Evolutionary conservation across 1,140 invertebrate species (phyloP).

Genomic region (Leptopilina boulardi): DNA sequence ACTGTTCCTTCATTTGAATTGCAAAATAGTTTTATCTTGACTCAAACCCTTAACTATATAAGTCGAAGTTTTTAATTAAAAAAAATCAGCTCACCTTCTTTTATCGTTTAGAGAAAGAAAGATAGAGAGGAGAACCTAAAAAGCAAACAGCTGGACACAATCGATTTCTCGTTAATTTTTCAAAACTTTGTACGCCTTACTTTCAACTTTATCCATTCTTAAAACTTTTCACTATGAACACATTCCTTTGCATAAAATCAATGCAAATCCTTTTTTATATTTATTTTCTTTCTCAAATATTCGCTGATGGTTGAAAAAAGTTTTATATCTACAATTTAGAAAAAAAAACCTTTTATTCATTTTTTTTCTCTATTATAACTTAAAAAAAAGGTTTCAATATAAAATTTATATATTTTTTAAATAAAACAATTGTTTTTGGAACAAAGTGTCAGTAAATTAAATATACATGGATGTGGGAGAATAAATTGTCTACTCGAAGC

Average conservation of each 20-base stretch:
- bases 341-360: too few relatives aligned
- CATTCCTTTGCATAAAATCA: background rate
- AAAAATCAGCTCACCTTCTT: conserved; percentile 13
- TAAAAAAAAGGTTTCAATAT: too few relatives aligned
- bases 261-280: background rate
- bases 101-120: background rate
- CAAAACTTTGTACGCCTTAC: conserved; percentile 1
- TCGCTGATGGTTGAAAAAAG: background rate
- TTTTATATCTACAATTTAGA: too few relatives aligned
- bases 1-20: conserved; percentile 9
- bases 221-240: conserved; percentile 10
- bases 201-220: background rate
- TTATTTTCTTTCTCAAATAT: background rate
- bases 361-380: too few relatives aligned
- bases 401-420: too few relatives aligned
- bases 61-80: background rate
- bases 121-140: background rate
- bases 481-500: too few relatives aligned
- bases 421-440: too few relatives aligned
- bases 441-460: too few relatives aligned
- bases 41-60: background rate
- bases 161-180: conserved; percentile 17
- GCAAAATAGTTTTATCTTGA: background rate
- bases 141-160: conserved; percentile 18
- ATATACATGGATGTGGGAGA: too few relatives aligned